Base-by-base conservation (phyloP, 2,113 vertebrate genomes). In the Poicephalus meyeri region DNA sequence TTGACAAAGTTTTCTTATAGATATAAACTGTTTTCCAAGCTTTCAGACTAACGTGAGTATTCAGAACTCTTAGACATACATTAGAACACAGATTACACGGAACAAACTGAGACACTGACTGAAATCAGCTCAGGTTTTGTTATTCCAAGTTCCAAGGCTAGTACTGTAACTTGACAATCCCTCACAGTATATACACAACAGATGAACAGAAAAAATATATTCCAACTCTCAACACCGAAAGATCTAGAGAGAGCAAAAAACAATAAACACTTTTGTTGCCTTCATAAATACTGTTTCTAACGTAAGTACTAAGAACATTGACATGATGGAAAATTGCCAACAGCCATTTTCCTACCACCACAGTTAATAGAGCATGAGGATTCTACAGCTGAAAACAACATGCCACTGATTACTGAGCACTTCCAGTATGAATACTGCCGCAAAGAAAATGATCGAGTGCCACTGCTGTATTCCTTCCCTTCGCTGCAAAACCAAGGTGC, bases 301-400 rank as follows among this genome's bases (percentile, higher is more conserved):
- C 53, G 11, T 86, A 96, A 97, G 95, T 94, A 96, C 70, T 94
- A 80, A 80, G 60, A 89, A 84, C 96, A 93, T 6, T 96, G 91
- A 95, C 93, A 94, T 49, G 89, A 97, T 95, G 86, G 95, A 96
- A 97, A 97, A 97, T 96, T 96, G 97, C 96, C 96, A 96, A 94
- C 44, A 97, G 96, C 89, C 84, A 95, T 97, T 97, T 98, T 97
- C 95, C 97, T 97, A 97, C 92, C 85, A 94, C 81, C 76, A 88
- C 60, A 93, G 95, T 98, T 98, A 98, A 98, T 84, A 97, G 97
- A 97, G 87, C 97, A 95, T 93, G 82, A 97, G 92, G 80, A 78
- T 64, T 95, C 95, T 79, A 79, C 11, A 19, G 91, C 41, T 95
- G 83, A 92, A 91, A 93, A 97, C 31, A 63, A 88, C 88, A 72